Base-by-base conservation (phyloP, 2,797 vertebrate species). In the Ctenosaura bakeri region DNA sequence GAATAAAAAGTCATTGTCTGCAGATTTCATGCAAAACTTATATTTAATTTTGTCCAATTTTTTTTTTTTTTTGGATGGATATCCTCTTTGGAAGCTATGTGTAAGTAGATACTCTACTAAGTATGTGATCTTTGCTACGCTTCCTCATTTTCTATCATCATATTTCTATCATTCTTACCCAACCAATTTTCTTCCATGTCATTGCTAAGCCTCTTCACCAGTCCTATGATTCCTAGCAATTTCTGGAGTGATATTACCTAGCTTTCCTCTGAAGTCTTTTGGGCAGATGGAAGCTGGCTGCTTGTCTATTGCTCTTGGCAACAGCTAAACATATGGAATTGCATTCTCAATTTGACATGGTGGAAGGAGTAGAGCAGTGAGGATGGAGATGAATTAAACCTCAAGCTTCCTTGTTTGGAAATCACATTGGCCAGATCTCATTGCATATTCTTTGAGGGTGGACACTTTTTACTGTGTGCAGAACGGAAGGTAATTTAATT, bases 271-370 rank as follows among this genome's bases (percentile, higher is more conserved):
- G 88, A 95, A 94, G 87, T 90, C 86, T 96, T 90, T 66, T 89
- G 12, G 93, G 85, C 92, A 94, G 93, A 94, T 95, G 90, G 92
- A 90, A 93, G 93, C 81, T 93, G 95, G 89, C 91, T 95, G 73
- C 83, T 90, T 77, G 32, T 64, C 52, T 91, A 87, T 93, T 95
- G 88, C 90, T 95, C 69, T 93, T 95, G 93, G 89, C 94, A 92
- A 29, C 59, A 74, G 91, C 74, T 91, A 29, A 73, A 85, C 88
- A 85, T 87, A 91, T 93, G 94, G n/a, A 90, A 42, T 32, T 85
- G 20, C 84, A 91, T 92, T 89, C 91, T 77, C 46, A 79, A 85
- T 74, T 89, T 83, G 1, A 24, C 12, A 46, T 89, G 92, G 18
- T 12, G 42, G 32, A 18, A 26, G 83, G 46, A n/a, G 8, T 14